Evolutionary conservation across 2,797 vertebrate species (phyloP).

Genomic region (Lithobates sylvaticus): DNA sequence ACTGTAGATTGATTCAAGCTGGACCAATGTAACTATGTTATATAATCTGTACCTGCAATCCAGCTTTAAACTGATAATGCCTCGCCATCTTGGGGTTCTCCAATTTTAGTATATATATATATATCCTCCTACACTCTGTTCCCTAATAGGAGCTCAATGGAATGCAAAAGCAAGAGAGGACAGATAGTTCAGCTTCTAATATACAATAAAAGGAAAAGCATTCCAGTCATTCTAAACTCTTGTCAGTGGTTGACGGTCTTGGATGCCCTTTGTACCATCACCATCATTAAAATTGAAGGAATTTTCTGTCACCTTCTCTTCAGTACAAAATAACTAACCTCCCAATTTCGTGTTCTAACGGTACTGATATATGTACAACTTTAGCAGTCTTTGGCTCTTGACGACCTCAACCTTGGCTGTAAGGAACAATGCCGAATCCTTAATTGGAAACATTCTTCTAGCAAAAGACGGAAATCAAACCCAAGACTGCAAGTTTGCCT

Average conservation of each 20-base stretch:
- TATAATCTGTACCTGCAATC: too few species aligned
- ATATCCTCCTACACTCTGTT: too few species aligned
- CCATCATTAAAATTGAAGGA: background rate
- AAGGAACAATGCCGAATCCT: background rate
- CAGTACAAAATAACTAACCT: background rate
- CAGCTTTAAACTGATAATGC: too few species aligned
- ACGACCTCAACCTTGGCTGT: background rate
- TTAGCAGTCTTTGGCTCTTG: background rate
- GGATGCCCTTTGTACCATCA: background rate
- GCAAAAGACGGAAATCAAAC: background rate
- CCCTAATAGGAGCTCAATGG: too few species aligned
- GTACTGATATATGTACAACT: background rate
- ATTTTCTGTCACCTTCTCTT: background rate
- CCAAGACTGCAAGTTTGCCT: background rate
- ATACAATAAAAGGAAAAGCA: too few species aligned
- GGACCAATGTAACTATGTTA: too few species aligned
- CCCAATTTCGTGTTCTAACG: background rate
- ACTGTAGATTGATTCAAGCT: too few species aligned
- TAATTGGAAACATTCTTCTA: background rate
- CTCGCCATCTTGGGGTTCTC: too few species aligned
- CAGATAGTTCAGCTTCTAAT: too few species aligned
- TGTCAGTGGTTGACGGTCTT: background rate
- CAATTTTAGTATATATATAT: too few species aligned
- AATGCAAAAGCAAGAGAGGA: too few species aligned
- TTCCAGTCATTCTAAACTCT: too few species aligned